Base-by-base conservation (phyloP, 2,888 invertebrate genomes). In the Tetheella fluctuosa region DNA sequence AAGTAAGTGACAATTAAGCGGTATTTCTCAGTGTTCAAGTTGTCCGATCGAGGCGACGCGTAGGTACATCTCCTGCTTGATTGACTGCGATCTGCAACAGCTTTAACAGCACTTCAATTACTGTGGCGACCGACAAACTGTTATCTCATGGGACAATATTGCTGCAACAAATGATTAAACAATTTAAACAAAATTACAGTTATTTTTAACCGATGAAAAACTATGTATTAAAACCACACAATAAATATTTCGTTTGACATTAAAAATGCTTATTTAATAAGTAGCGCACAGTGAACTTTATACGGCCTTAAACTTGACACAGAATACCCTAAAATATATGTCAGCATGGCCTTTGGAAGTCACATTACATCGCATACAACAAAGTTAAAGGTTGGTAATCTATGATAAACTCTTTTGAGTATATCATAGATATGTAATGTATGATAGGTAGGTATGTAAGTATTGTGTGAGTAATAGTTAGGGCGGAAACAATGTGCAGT, bases 51-150 rank as follows among this genome's bases (percentile, higher is more conserved):
- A 57, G 56, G 59, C 58, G 55, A 59, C 64, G 59, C 64, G 57
- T 58, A 17, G 34, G 13, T 34, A 34, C 57, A 63, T 71, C 63
- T 76, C 69, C 64, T 67, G 73, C 63, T 74, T 76, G 73, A 80
- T 80, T 71, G 74, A 73, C 61, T 72, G 58, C 68, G 65, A 71
- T 75, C 71, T 68, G 52, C 67, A 73, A 70, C 73, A 64, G 67
- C 68, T 66, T 73, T 68, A 81, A 77, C 71, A 69, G 70, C 68
- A 68, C 69, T 70, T 65, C 72, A 80, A 81, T 81, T 82, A 77
- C 48, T 20, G 39, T 68, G 71, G 74, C 68, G 71, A 68, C 65
- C 73, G 61, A 76, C 74, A 71, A 75, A 76, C 67, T 67, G 65
- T 34, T 34, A 34, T 34, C 13, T 34, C 34, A 34, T 63, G 64